Base-by-base conservation (phyloP, 2,888 invertebrate species). In the Ellobium chinense region DNA sequence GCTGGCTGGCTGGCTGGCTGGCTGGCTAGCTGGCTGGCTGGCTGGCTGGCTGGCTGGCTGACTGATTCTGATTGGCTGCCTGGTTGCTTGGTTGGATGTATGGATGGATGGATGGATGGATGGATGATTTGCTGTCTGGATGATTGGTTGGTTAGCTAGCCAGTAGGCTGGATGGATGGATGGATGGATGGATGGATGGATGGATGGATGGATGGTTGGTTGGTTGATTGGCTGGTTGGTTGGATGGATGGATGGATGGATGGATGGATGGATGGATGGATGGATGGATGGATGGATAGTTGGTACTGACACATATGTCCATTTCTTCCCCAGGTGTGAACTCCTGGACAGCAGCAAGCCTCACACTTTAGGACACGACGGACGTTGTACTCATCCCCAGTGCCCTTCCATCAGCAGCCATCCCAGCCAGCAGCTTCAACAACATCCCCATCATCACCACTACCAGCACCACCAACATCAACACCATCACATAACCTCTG, bases 361-460 rank as follows among this genome's bases (percentile, higher is more conserved):
- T 18, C 66, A 56, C 18, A 24, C 34, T 1, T 54, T 76, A 24
- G 18, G 36, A 7, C 66, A 36, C 7, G 76, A 56, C 1, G 36
- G 56, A 7, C 24, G 39, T 1, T 63, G 54, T 60, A 1, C 2
- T 0, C 69, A 60, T 21, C 60, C 31, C 9, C 65, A 68, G 4
- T 12, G 39, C 9, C 21, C 69, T 31, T 2, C 60, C 63, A 63
- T 54, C 78, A 18, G 4, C 27, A 24, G 46, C 58, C 46, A 70
- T 24, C 14, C 31, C 7, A 9, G 21, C 21, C 73, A 78, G 9
- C 78, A 74, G 9, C 46, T 12, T 54, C 78, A 78, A 62, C 78
- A 78, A n/a, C 76, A 66, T 56, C 66, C 65, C 31, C 63, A 78
- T n/a, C 73, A 78, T n/a, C 78, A 74, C 46, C 46, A 46, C 56